phyloP scores from a whole-genome alignment of 2,797 vertebrate species.

The Ptychadena robeensis region DNA sequence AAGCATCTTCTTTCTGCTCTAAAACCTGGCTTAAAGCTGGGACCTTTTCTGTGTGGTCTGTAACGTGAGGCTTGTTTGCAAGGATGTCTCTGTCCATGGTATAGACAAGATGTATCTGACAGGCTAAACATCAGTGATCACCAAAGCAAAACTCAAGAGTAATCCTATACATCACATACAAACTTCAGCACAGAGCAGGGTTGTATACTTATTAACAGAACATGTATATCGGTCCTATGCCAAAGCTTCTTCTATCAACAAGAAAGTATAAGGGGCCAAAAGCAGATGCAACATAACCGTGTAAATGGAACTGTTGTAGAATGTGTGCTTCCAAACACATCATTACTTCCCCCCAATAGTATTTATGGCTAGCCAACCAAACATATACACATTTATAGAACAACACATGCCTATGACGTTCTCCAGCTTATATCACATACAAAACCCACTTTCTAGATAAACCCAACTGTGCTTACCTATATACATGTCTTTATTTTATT shows the following conservation, averaged over 20 bases:
- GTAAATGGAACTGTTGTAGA: neutral
- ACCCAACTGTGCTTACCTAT: constrained; percentile 36
- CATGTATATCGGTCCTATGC: neutral
- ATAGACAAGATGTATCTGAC: constrained; percentile 45
- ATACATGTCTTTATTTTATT: constrained; percentile 31
- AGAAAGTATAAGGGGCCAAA: neutral
- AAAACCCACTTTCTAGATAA: constrained; percentile 30
- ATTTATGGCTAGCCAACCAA: constrained; percentile 19
- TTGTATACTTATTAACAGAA: constrained; percentile 3
- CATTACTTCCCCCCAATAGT: neutral
- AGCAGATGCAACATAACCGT: neutral
- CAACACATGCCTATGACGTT: constrained; percentile 14
- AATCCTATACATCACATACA: constrained; percentile 24
- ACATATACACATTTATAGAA: constrained; percentile 16
- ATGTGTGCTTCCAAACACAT: neutral
- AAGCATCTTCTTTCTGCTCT: constrained; percentile 47
- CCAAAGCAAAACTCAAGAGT: constrained; percentile 36
- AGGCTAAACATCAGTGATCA: constrained; percentile 45
- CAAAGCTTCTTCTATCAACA: neutral
- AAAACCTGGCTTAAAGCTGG: constrained; percentile 37
- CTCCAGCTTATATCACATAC: constrained; percentile 15
- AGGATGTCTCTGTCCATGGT: constrained; percentile 61
- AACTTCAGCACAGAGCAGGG: neutral
- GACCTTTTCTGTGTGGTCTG: constrained; percentile 60
- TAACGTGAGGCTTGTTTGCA: constrained; percentile 59